Evolutionary conservation across 2,113 vertebrate genomes (phyloP).

Genomic region (Bombycilla garrulus): DNA sequence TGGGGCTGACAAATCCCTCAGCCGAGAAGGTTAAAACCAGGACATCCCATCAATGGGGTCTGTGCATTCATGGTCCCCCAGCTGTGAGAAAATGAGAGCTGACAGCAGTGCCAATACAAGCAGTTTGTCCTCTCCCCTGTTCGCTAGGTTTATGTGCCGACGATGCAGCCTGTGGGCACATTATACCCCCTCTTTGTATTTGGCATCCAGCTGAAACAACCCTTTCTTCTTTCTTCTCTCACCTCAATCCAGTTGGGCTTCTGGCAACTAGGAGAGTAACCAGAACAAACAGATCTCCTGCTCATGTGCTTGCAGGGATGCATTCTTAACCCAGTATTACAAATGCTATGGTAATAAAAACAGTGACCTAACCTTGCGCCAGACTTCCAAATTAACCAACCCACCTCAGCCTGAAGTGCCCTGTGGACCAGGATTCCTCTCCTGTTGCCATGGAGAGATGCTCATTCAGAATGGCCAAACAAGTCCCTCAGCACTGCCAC

Average conservation of each 20-base stretch:
- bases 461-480: not conserved
- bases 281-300: not conserved
- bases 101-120: conserved; percentile 44
- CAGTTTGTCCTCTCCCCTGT: not conserved
- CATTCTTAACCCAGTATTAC: not conserved
- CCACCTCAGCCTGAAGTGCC: not conserved
- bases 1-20: not conserved
- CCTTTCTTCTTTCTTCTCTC: not conserved
- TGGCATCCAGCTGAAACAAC: not conserved
- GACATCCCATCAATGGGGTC: not conserved
- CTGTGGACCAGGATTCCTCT: not conserved
- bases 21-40: conserved; percentile 38
- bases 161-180: not conserved
- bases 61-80: conserved; percentile 36
- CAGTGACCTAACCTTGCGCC: not conserved
- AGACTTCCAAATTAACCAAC: not conserved
- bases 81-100: conserved; percentile 57
- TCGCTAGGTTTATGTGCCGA: not conserved
- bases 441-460: not conserved
- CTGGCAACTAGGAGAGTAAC: not conserved
- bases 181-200: not conserved
- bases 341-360: not conserved
- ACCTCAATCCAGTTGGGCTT: not conserved
- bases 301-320: not conserved
- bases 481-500: not conserved